Base-by-base conservation (phyloP, 2,888 invertebrate genomes). In the Teleogryllus oceanicus region DNA sequence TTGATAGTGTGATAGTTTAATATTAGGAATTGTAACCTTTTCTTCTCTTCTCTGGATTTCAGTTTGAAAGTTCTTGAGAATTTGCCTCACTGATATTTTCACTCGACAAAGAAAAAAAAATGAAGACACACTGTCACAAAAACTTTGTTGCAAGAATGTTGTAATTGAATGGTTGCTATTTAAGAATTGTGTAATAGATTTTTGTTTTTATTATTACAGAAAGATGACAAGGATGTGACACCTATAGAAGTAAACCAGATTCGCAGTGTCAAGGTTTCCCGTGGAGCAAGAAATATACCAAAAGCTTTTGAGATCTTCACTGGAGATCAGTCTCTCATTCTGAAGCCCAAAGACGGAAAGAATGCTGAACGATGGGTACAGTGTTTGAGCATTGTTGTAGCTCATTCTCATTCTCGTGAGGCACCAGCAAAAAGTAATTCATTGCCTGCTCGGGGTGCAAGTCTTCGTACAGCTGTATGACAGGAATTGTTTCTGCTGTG, bases 251-350 rank as follows among this genome's bases (percentile, higher is more conserved):
- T 98, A 20, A 95, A 96, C 87, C 96, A 96, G 88, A 97, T 98
- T 83, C 92, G 96, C 18, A 96, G 96, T 74, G 97, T 98, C n/a
- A 95, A 97, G 85, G 97, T 97, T 16, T 94, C 96, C 1, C 90
- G 96, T 78, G 94, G 96, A 79, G 95, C 96, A 13, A 90, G 97
- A 79, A 96, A 96, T 88, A 96, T 97, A 84, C 97, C 97, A 37
- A 96, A 96, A 87, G 97, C 97, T 1, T 98, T 98, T 89, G 97
- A 98, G 89, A 97, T 98, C 84, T 98, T 97, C 89, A 97, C 97
- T 0, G 94, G 94, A 79, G 96, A 97, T 87, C 96, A 96, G 87
- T 95, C 95, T 13, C 92, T 96, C 83, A 95, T 97, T 85, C 91
- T 98, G 84, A 97, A 98, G 88, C 97, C 97, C 11, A 96, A 96